Evolutionary conservation across 2,888 invertebrate genomes (phyloP).

Genomic region (Eumacrocentrus americanus): DNA sequence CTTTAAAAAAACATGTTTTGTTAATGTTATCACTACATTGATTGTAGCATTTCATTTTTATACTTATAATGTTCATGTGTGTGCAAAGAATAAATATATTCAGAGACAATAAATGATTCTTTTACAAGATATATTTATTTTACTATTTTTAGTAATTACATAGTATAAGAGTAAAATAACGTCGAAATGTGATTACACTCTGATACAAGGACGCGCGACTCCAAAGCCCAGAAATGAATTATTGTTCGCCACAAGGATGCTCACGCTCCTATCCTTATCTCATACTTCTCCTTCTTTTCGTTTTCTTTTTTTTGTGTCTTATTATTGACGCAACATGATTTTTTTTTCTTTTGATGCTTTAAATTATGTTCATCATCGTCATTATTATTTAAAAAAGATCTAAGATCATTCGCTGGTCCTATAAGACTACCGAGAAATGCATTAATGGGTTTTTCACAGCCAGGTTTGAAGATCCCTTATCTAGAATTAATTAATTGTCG

Average conservation of each 20-base stretch:
- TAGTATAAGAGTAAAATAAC: slow-evolving; percentile 3
- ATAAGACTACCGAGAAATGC: slow-evolving; percentile 17
- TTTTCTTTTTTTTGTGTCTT: neutral
- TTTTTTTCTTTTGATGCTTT: slow-evolving; percentile 6
- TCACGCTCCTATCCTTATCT: neutral
- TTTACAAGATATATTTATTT: slow-evolving; percentile 11
- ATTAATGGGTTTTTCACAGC: slow-evolving; percentile 24
- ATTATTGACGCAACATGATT: neutral
- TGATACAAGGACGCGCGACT: slow-evolving; percentile 5
- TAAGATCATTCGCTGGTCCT: slow-evolving; percentile 10
- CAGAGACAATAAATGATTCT: neutral
- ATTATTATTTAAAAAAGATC: slow-evolving; percentile 15
- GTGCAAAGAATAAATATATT: neutral
- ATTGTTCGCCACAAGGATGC: slow-evolving; percentile 26
- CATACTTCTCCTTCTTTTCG: neutral
- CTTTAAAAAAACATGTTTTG: no score
- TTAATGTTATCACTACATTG: no score
- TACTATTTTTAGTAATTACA: neutral
- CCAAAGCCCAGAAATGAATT: slow-evolving; percentile 16
- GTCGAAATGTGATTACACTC: slow-evolving; percentile 19
- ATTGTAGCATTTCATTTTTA: no score
- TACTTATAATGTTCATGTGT: neutral
- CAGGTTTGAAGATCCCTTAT: slow-evolving; percentile 26
- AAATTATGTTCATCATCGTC: slow-evolving; percentile 6
- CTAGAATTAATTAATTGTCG: slow-evolving; percentile 20